Evolutionary conservation across 2,797 vertebrate species (phyloP).

Genomic region (Nyctalus aviator): DNA sequence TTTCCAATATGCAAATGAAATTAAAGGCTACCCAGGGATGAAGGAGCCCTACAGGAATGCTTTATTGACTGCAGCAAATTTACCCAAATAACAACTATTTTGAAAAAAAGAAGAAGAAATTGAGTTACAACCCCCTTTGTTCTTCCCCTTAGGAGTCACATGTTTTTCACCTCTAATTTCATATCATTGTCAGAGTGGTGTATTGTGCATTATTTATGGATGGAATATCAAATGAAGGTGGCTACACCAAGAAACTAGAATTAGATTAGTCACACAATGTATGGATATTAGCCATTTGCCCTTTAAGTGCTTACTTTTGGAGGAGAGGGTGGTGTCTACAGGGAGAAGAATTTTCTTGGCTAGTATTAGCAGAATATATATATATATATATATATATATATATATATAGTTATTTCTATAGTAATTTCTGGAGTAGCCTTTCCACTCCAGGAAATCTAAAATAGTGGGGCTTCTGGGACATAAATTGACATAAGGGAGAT

Average conservation of each 20-base stretch:
- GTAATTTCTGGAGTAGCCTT: not conserved
- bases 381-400: constrained; percentile 5
- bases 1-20: constrained; percentile 82
- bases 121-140: constrained; percentile 61
- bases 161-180: constrained; percentile 73
- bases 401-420: constrained; percentile 18
- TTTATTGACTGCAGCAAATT: constrained; percentile 72
- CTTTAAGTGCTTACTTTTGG: constrained; percentile 53
- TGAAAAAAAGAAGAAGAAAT: constrained; percentile 54
- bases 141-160: constrained; percentile 59
- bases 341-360: constrained; percentile 53
- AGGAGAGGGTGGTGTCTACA: constrained; percentile 9
- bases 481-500: not conserved
- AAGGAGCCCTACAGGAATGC: constrained; percentile 69
- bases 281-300: constrained; percentile 48
- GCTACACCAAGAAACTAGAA: constrained; percentile 58
- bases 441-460: constrained; percentile 12
- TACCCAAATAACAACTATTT: constrained; percentile 67
- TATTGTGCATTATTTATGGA: constrained; percentile 68
- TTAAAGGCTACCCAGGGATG: constrained; percentile 69
- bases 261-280: constrained; percentile 66
- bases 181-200: constrained; percentile 16
- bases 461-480: not conserved
- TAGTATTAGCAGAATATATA: constrained; percentile 37
- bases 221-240: constrained; percentile 75